Percentiles rank a stretch among this genome's conserved stretches.
Conservation (phyloP, 2,888 invertebrate genomes). For the Eurytoma adleriae region DNA sequence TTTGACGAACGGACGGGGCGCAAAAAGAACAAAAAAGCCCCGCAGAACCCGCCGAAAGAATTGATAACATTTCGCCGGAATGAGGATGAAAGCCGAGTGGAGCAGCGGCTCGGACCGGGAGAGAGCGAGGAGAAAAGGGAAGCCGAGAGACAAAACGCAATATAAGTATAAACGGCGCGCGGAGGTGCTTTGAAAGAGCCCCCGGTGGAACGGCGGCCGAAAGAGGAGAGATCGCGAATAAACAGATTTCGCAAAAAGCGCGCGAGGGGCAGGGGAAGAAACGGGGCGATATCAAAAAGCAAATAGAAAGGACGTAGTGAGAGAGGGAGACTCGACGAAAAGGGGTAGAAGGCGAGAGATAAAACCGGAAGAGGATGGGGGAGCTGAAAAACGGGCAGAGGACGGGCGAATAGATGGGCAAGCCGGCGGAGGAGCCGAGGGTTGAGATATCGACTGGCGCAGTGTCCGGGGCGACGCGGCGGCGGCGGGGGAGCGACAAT, state of each 20-base stretch:
- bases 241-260: neutral
- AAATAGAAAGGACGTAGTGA: neutral
- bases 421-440: neutral
- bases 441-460: constrained; percentile 26
- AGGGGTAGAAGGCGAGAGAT: neutral
- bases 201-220: too few species aligned
- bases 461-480: neutral
- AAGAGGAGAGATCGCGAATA: neutral
- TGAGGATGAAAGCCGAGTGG: too few species aligned
- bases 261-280: neutral
- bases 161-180: neutral
- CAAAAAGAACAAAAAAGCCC: too few species aligned
- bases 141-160: neutral
- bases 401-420: neutral
- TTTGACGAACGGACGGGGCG: too few species aligned
- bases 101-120: too few species aligned
- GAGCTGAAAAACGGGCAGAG: constrained; percentile 10
- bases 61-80: too few species aligned
- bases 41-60: too few species aligned
- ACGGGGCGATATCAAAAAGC: constrained; percentile 1
- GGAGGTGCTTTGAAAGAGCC: neutral
- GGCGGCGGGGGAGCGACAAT: neutral
- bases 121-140: too few species aligned
- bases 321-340: neutral
- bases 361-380: neutral